These are phyloP conservation scores for Isurus oxyrinchus DNA, from an alignment of 2,113 vertebrate genomes.

Conservation along the genomic window DNA sequence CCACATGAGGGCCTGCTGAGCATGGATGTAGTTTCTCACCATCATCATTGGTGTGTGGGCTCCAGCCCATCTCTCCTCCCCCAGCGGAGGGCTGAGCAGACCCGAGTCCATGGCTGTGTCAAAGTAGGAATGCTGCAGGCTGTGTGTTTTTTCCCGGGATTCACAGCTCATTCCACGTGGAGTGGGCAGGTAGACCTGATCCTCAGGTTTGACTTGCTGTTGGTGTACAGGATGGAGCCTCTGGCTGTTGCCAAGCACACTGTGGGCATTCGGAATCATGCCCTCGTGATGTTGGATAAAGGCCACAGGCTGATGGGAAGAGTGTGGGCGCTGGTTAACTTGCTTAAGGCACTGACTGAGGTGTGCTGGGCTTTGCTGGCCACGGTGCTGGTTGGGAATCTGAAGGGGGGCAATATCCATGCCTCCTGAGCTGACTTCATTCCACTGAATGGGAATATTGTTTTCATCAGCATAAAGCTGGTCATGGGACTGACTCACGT, in stretches of 20 bases:
- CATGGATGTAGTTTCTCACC: slow-evolving; percentile 86
- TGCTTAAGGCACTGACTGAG: slow-evolving; percentile 51
- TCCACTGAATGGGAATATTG: slow-evolving; percentile 51
- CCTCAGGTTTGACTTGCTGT: slow-evolving; percentile 78
- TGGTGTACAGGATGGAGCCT: slow-evolving; percentile 50
- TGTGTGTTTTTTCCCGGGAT: slow-evolving; percentile 48
- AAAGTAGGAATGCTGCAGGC: slow-evolving; percentile 48
- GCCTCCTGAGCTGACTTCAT: slow-evolving; percentile 41
- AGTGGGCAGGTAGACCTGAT: slow-evolving; percentile 75
- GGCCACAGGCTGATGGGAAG: slow-evolving; percentile 53
- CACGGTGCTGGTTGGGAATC: slow-evolving; percentile 49
- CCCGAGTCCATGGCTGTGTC: slow-evolving; percentile 52
- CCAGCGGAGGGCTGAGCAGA: slow-evolving; percentile 48
- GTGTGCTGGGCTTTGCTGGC: slow-evolving; percentile 37
- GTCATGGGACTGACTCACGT: slow-evolving; percentile 62
- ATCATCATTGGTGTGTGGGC: slow-evolving; percentile 72
- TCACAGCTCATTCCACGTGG: slow-evolving; percentile 56
- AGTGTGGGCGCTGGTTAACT: slow-evolving; percentile 43
- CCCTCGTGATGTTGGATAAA: neutral
- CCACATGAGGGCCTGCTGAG: slow-evolving; percentile 90
- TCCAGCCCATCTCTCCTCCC: slow-evolving; percentile 47
- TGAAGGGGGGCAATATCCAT: slow-evolving; percentile 47
- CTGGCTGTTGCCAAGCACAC: slow-evolving; percentile 36
- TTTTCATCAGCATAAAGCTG: slow-evolving; percentile 42
- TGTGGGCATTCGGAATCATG: slow-evolving; percentile 35